Percentiles rank a stretch among this genome's conserved stretches.
Evolutionary conservation across 2,113 vertebrate genomes (phyloP).

Genomic region (Fulica atra): DNA sequence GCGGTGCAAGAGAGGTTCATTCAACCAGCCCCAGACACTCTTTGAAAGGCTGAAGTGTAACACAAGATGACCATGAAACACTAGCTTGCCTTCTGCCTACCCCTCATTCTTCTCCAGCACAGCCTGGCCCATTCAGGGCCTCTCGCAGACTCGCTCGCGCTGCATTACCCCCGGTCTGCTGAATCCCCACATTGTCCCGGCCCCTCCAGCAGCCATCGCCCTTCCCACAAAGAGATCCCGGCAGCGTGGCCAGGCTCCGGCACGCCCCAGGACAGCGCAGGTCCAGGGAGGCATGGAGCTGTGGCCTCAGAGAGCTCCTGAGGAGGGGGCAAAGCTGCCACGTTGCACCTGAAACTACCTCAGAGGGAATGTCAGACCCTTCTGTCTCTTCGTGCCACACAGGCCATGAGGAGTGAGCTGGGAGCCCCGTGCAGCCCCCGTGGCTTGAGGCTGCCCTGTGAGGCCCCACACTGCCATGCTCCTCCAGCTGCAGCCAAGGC

Average conservation of each 20-base stretch:
- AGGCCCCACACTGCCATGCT: neutral
- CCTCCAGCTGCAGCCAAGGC: neutral
- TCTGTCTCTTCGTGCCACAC: accelerated
- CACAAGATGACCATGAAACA: constrained; percentile 74
- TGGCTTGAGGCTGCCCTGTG: neutral
- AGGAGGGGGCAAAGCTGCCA: neutral
- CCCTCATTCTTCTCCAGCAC: constrained; percentile 62
- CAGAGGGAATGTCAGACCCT: accelerated
- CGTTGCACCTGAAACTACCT: neutral
- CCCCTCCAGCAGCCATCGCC: neutral
- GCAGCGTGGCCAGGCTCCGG: neutral
- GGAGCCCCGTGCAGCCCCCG: accelerated
- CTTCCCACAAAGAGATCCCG: neutral
- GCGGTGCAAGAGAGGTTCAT: constrained; percentile 70
- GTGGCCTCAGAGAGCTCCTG: accelerated
- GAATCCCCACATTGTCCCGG: constrained; percentile 60
- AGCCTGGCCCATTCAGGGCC: constrained; percentile 68
- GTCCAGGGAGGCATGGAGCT: accelerated
- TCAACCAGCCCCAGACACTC: constrained; percentile 78
- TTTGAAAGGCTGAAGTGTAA: constrained; percentile 79
- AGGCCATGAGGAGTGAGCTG: accelerated
- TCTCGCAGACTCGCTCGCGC: constrained; percentile 22
- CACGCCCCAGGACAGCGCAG: neutral
- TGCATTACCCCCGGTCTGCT: constrained; percentile 53
- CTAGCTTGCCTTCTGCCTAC: constrained; percentile 75